Conservation (phyloP, 2,797 vertebrate species). For the Chrosomus eos region DNA sequence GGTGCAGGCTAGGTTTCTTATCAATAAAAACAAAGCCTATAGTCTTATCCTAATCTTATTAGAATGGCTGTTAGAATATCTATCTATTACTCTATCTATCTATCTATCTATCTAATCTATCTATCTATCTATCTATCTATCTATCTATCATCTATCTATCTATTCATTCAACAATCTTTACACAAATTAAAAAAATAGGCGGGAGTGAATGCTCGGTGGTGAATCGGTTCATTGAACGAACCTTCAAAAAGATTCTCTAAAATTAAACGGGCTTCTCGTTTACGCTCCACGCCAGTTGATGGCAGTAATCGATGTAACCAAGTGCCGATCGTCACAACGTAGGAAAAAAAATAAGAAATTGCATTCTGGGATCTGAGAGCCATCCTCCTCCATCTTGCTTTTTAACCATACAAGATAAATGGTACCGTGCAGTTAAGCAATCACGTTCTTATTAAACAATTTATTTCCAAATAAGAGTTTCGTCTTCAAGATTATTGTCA, state of each 20-base stretch:
- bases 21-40: neutral
- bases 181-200: neutral
- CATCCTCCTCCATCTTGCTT: slow-evolving; percentile 45
- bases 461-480: neutral
- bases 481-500: neutral
- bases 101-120: too few species aligned
- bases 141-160: too few species aligned
- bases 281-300: slow-evolving; percentile 22
- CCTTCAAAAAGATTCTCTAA: neutral
- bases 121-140: too few species aligned
- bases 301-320: neutral
- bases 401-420: slow-evolving; percentile 14
- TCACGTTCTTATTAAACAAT: slow-evolving; percentile 4
- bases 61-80: neutral
- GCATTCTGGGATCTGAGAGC: slow-evolving; percentile 32
- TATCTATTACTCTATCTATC: too few species aligned
- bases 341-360: neutral
- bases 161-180: neutral
- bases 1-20: neutral
- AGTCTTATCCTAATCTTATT: neutral
- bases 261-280: neutral
- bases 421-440: neutral
- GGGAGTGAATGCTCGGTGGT: neutral
- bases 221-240: slow-evolving; percentile 14
- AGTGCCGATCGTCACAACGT: neutral